Evolutionary conservation across 2,888 invertebrate species (phyloP).

Genomic region (Hybos culiciformis): DNA sequence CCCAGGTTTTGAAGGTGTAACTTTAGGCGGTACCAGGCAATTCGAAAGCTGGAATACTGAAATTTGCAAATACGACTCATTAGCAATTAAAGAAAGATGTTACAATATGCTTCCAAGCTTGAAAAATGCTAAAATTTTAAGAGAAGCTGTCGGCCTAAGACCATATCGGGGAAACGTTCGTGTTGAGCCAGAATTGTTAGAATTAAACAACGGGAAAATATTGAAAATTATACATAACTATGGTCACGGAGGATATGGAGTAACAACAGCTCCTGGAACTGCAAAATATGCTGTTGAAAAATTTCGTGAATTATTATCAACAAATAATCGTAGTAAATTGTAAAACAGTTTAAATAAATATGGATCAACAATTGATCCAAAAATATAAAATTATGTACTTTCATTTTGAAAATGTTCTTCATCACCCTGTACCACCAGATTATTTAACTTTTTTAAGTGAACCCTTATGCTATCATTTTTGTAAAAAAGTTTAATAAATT

Average conservation of each 20-base stretch:
- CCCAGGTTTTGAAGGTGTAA: constrained; percentile 58
- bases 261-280: constrained; percentile 80
- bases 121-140: constrained; percentile 42
- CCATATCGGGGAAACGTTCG: constrained; percentile 64
- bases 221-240: constrained; percentile 77
- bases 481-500: too few relatives aligned
- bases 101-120: constrained; percentile 58
- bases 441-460: too few relatives aligned
- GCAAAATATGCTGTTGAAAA: constrained; percentile 59
- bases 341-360: too few relatives aligned
- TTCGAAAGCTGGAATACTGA: constrained; percentile 60
- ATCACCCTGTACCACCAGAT: too few relatives aligned
- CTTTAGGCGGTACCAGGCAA: constrained; percentile 75
- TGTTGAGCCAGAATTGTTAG: constrained; percentile 50
- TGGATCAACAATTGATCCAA: too few relatives aligned
- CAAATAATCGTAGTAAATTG: constrained; percentile 25
- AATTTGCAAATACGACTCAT: constrained; percentile 55
- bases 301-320: constrained; percentile 42
- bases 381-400: too few relatives aligned
- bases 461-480: too few relatives aligned
- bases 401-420: too few relatives aligned
- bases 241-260: constrained; percentile 90
- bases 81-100: constrained; percentile 67
- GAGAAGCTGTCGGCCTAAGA: constrained; percentile 62
- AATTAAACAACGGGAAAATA: constrained; percentile 31